phyloP scores from a whole-genome alignment of 2,797 vertebrate species.

The Cossypha niveicapilla region DNA sequence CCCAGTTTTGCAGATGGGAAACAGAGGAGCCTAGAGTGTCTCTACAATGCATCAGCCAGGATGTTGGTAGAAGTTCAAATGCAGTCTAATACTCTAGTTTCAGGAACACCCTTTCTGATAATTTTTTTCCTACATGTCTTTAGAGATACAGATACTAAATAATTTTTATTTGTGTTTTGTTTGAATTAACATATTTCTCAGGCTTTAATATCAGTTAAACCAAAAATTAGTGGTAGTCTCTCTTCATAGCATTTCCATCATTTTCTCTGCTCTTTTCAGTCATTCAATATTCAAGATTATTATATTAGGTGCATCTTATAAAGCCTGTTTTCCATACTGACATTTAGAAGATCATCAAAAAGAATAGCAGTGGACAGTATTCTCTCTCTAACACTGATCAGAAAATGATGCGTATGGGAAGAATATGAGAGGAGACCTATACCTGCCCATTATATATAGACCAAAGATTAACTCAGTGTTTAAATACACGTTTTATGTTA shows the following conservation, averaged over 20 bases:
- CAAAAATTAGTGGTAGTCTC: background rate
- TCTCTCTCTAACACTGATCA: background rate
- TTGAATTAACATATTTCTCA: background rate
- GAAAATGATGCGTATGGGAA: background rate
- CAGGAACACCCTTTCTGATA: background rate
- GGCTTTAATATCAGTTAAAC: background rate
- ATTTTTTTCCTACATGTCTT: background rate
- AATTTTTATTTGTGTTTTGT: background rate
- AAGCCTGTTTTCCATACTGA: background rate
- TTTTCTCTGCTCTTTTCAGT: background rate
- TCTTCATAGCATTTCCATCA: background rate
- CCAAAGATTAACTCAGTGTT: background rate
- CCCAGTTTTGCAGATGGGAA: background rate
- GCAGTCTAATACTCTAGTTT: background rate
- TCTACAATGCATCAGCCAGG: background rate
- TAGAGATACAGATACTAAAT: background rate
- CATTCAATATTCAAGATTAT: background rate
- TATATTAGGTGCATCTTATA: background rate
- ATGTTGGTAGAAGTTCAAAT: background rate
- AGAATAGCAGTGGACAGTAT: background rate
- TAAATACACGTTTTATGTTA: background rate
- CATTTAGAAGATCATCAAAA: background rate
- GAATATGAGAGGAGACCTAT: background rate
- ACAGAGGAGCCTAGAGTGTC: background rate
- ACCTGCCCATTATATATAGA: background rate